Base-by-base conservation (phyloP, 1,140 invertebrate genomes). In the Tetramorium simillimum region DNA sequence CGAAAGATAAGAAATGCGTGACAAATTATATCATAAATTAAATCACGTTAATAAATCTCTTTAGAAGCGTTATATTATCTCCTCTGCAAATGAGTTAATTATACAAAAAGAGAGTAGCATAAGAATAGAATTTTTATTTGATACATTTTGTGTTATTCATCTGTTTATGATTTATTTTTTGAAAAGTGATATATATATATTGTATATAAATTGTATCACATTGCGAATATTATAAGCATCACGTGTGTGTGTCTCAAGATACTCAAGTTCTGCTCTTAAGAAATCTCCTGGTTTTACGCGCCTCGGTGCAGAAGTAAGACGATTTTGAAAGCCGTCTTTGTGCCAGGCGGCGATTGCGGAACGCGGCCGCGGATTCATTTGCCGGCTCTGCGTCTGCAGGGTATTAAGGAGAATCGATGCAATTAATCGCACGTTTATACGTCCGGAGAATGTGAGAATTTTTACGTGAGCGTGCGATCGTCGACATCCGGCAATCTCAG, bases 401-500 rank as follows among this genome's bases (percentile, higher is more conserved):
- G 33, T 69, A 63, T 81, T 49, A 40, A 75, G 43, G n/a, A 46
- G 51, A 28, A 75, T 67, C 67, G 81, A 40, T 70, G 86, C 69
- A 78, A 88, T 88, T 88, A 70, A 85, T 87, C 58, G 86, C 58
- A 65, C 5, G 78, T 63, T 84, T 73, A 60, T 87, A 65, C 53
- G 51, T 67, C 46, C 63, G 43, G 46, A 43, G 86, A 87, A 87
- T 65, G 88, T 60, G 67, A 21, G 62, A 40, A 87, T 87, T 85
- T 73, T 60, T 77, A 37, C 53, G 10, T 58, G 49, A 43, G 16
- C 60, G 80, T 69, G 56, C 70, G 81, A 86, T 88, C 76, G 70
- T 37, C 77, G 77, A 82, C 77, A 86, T 90, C 88, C 70, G 88
- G 75, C 43, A 60, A 88, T 88, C 69, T 69, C 78, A 16, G 60